Percentiles rank a stretch among this genome's conserved stretches.
Conservation (phyloP, 2,888 invertebrate species). For the Sphaerophoria taeniata region DNA sequence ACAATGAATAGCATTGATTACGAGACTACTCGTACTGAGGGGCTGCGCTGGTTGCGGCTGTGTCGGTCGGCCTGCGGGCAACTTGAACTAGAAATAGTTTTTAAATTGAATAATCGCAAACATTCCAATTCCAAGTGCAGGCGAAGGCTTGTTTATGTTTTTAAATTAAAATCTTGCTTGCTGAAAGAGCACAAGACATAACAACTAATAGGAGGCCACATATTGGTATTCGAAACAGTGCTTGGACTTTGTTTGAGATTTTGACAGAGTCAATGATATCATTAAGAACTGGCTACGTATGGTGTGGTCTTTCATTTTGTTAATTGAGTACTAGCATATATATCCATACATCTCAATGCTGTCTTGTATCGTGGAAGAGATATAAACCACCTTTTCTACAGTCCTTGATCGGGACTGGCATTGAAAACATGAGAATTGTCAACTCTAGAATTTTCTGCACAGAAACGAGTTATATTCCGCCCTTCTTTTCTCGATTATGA, state of each 20-base stretch:
- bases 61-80: slow-evolving; percentile 15
- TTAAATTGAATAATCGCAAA: slow-evolving; percentile 37
- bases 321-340: too few relatives aligned
- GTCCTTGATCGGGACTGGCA: too few relatives aligned
- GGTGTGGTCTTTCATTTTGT: too few relatives aligned
- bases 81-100: slow-evolving; percentile 53
- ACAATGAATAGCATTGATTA: slow-evolving; percentile 52
- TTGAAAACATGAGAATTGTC: too few relatives aligned
- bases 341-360: too few relatives aligned
- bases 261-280: slow-evolving; percentile 21
- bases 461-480: too few relatives aligned
- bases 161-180: slow-evolving; percentile 26
- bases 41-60: neutral
- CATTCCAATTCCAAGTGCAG: slow-evolving; percentile 52
- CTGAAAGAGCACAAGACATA: neutral
- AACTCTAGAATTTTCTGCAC: too few relatives aligned
- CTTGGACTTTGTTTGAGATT: neutral
- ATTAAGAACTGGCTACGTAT: too few relatives aligned
- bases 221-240: slow-evolving; percentile 7
- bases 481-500: too few relatives aligned
- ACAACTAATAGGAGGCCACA: neutral
- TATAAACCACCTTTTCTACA: too few relatives aligned
- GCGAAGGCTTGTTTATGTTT: slow-evolving; percentile 20
- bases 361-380: too few relatives aligned
- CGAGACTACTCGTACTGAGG: neutral